A percentile compares a stretch with the other conserved stretches of the same genome.
These are phyloP conservation scores for Drosophila murphyi DNA, from an alignment of 1,140 invertebrate species.

Conservation along the genomic window DNA sequence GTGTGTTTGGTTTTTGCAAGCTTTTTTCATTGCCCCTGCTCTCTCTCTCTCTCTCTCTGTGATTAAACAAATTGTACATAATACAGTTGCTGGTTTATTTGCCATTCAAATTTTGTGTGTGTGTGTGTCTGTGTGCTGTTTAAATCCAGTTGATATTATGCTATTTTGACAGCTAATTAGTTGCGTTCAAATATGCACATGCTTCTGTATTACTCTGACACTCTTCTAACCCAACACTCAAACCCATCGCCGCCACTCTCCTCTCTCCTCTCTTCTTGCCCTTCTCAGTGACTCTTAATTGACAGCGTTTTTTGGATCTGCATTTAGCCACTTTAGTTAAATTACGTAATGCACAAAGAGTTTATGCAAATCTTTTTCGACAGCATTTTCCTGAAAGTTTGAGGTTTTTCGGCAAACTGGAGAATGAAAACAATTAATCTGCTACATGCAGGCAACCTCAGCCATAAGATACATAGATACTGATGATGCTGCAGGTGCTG, in stretches of 20 bases:
- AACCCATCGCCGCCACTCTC: no score
- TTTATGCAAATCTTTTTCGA: conserved; percentile 26
- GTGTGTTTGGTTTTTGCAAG: conserved; percentile 22
- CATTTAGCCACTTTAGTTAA: conserved; percentile 33
- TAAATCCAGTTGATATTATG: conserved; percentile 66
- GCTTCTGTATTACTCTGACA: conserved; percentile 10
- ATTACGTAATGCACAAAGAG: conserved; percentile 9
- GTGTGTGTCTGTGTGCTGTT: conserved; percentile 16
- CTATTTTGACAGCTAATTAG: conserved; percentile 82
- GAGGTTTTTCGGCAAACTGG: neutral
- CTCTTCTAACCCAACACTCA: neutral
- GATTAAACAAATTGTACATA: conserved; percentile 49
- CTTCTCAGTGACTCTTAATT: conserved; percentile 33
- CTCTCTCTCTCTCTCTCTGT: neutral
- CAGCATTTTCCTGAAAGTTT: conserved; percentile 4
- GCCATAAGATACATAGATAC: conserved; percentile 19
- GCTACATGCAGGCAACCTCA: conserved; percentile 27
- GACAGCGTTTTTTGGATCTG: conserved; percentile 44
- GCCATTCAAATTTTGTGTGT: conserved; percentile 36
- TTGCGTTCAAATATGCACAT: conserved; percentile 53
- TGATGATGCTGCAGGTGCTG: conserved; percentile 37
- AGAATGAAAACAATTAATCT: conserved; percentile 30
- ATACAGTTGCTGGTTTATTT: conserved; percentile 51
- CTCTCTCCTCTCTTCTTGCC: neutral
- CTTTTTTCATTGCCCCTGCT: neutral